phyloP scores from a whole-genome alignment of 2,888 invertebrate species.

The Lordiphosa fenestrarum region DNA sequence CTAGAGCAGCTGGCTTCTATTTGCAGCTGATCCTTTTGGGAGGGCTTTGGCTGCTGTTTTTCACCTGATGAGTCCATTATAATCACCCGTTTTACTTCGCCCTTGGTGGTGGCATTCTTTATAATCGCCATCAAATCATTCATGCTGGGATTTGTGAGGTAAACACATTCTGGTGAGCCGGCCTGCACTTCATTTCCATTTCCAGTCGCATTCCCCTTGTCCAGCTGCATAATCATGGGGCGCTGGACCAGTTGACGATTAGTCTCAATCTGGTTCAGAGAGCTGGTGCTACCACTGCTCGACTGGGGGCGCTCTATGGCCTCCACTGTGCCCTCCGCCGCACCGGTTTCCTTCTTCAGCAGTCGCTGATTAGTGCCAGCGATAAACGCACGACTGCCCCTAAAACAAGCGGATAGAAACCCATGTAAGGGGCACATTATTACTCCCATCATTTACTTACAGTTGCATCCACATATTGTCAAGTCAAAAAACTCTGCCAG shows the following conservation, averaged over 20 bases:
- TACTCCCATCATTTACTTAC: background rate
- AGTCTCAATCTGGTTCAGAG: background rate
- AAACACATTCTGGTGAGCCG: background rate
- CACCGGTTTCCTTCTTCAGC: background rate
- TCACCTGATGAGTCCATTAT: slow-evolving; percentile 3
- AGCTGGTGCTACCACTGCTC: background rate
- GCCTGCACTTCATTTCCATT: no score
- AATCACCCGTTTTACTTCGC: slow-evolving; percentile 1
- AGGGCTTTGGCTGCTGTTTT: background rate
- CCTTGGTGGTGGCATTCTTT: background rate
- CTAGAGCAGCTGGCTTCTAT: no score
- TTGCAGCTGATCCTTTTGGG: no score
- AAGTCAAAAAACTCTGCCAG: background rate
- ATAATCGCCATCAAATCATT: slow-evolving; percentile 20
- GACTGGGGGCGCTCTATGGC: background rate
- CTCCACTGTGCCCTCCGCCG: no score
- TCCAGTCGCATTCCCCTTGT: background rate
- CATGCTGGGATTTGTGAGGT: slow-evolving; percentile 23
- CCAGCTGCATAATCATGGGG: background rate
- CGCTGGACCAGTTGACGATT: background rate
- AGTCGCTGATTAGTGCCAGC: slow-evolving; percentile 24
- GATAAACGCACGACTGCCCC: slow-evolving; percentile 37
- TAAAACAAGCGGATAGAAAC: background rate
- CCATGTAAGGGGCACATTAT: no score
- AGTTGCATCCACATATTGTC: slow-evolving; percentile 22